Evolutionary conservation across 2,797 vertebrate species (phyloP).

Genomic region (Danio choprae): DNA sequence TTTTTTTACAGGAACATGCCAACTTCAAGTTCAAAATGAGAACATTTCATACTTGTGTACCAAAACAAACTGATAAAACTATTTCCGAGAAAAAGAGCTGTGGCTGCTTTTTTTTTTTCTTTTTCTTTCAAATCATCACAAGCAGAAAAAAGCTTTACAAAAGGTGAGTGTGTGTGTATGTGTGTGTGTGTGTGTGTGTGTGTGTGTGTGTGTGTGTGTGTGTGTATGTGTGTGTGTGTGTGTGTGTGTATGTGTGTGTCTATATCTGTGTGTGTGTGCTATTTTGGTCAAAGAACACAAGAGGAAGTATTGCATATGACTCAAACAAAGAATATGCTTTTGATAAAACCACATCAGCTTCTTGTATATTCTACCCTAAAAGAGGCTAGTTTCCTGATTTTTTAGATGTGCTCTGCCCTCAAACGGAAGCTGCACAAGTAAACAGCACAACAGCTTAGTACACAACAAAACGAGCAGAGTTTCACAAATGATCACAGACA

Average conservation of each 20-base stretch:
- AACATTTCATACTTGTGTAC: conserved; percentile 23
- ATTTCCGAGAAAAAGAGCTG: conserved; percentile 30
- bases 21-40: conserved; percentile 37
- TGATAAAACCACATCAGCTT: conserved; percentile 84
- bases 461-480: conserved; percentile 62
- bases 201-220: conserved; percentile 17
- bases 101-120: conserved; percentile 46
- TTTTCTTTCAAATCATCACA: conserved; percentile 57
- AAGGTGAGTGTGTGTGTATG: conserved; percentile 54
- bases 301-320: conserved; percentile 84
- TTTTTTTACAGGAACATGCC: conserved; percentile 22
- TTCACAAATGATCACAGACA: conserved; percentile 36
- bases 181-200: conserved; percentile 43
- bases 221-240: conserved; percentile 59
- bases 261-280: conserved; percentile 63
- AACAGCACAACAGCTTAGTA: conserved; percentile 70
- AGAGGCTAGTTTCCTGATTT: conserved; percentile 80
- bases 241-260: background rate
- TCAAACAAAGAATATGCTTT: conserved; percentile 86
- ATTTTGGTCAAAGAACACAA: conserved; percentile 80
- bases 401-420: conserved; percentile 75
- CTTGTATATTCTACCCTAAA: conserved; percentile 84
- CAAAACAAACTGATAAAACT: conserved; percentile 11
- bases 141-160: conserved; percentile 72
- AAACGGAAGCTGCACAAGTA: conserved; percentile 73